These are phyloP conservation scores for Microplitis mediator DNA, from an alignment of 1,140 invertebrate genomes.

Conservation along the genomic window DNA sequence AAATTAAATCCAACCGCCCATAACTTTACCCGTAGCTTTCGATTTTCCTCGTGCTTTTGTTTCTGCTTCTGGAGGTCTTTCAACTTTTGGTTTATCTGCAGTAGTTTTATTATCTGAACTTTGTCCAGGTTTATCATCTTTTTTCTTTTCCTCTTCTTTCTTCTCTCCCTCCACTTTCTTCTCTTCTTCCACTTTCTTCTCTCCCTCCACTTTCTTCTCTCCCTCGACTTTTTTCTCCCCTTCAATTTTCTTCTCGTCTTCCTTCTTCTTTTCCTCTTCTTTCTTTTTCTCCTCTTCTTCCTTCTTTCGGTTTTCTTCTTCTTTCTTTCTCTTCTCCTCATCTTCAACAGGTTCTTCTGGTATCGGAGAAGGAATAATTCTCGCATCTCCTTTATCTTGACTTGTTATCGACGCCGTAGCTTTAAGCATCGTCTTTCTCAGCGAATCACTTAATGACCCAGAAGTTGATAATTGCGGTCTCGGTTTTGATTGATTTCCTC, in stretches of 20 bases:
- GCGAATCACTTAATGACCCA: constrained; percentile 7
- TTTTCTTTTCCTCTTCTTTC: constrained; percentile 32
- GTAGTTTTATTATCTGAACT: constrained; percentile 25
- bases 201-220: constrained; percentile 14
- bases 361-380: constrained; percentile 50
- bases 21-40: constrained; percentile 70
- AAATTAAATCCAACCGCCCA: constrained; percentile 70
- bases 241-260: constrained; percentile 22
- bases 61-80: background rate
- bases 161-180: constrained; percentile 25
- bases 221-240: constrained; percentile 9
- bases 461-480: background rate
- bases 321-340: constrained; percentile 24
- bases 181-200: constrained; percentile 17
- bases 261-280: constrained; percentile 10
- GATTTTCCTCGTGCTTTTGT: constrained; percentile 68
- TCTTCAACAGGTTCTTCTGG: constrained; percentile 44
- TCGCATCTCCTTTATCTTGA: constrained; percentile 27
- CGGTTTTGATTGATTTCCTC: background rate
- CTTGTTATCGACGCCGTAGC: constrained; percentile 32
- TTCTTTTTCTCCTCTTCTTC: constrained; percentile 22
- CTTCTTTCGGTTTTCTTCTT: constrained; percentile 8
- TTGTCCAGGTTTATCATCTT: constrained; percentile 16
- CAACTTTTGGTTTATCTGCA: constrained; percentile 4
- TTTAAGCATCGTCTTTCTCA: constrained; percentile 45